Conservation (phyloP, 2,888 invertebrate species). For the Enchytraeus crypticus region DNA sequence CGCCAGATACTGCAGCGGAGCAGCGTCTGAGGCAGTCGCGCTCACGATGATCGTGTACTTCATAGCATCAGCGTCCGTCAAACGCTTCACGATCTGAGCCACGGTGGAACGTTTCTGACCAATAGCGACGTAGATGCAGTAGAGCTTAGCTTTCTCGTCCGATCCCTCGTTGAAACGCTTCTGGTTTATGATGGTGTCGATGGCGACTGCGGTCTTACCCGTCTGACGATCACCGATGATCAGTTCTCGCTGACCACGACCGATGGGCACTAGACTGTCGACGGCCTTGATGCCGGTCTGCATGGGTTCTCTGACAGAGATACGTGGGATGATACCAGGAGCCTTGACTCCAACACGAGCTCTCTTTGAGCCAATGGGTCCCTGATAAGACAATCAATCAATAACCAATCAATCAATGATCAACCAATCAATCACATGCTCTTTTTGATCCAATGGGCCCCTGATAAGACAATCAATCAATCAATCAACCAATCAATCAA, state of each 20-base stretch:
- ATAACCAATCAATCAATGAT: too few relatives aligned
- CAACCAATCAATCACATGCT: too few relatives aligned
- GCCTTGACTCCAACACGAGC: constrained; percentile 61
- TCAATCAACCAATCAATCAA: too few relatives aligned
- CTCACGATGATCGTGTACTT: constrained; percentile 93
- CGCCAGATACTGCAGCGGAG: constrained; percentile 95
- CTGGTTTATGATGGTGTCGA: constrained; percentile 99
- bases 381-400: too few relatives aligned
- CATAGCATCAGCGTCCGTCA: constrained; percentile 67
- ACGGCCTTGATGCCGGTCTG: constrained; percentile 99
- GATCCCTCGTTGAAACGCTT: constrained; percentile 90
- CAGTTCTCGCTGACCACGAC: constrained; percentile 97
- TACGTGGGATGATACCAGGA: constrained; percentile 89
- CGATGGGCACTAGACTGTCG: constrained; percentile 91
- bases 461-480: too few relatives aligned
- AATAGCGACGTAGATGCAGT: constrained; percentile 98
- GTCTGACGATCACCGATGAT: constrained; percentile 99
- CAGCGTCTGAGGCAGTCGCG: constrained; percentile 98
- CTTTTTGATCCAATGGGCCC: too few relatives aligned
- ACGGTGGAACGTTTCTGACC: constrained; percentile 99
- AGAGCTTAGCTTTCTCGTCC: constrained; percentile 96
- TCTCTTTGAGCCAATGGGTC: constrained; percentile 55
- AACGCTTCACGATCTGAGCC: constrained; percentile 83
- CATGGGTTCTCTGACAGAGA: constrained; percentile 98
- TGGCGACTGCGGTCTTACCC: constrained; percentile 95